These are phyloP conservation scores for Poeciliopsis prolifica DNA, from an alignment of 2,113 vertebrate genomes.

Conservation along the genomic window DNA sequence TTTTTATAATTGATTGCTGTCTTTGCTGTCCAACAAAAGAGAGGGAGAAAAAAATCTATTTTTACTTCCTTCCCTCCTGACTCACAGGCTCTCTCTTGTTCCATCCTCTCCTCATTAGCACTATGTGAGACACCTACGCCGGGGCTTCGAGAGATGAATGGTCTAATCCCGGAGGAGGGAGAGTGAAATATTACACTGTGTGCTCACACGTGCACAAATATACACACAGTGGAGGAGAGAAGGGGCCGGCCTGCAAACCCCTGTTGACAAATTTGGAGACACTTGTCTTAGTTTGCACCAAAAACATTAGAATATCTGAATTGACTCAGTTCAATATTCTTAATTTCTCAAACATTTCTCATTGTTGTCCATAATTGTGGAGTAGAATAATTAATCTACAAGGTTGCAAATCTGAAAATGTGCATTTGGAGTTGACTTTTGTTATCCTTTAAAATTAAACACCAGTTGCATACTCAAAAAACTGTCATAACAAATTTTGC, in stretches of 20 bases:
- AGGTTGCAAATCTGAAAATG: too few relatives aligned
- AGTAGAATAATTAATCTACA: too few relatives aligned
- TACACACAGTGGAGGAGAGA: not conserved
- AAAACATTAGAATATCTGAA: not conserved
- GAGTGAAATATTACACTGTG: slow-evolving; percentile 62
- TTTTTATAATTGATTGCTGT: slow-evolving; percentile 52
- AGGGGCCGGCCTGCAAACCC: not conserved
- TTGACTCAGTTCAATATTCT: too few relatives aligned
- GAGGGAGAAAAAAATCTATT: slow-evolving; percentile 58
- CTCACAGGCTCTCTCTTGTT: slow-evolving; percentile 39
- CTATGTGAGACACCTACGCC: slow-evolving; percentile 69
- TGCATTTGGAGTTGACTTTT: too few relatives aligned
- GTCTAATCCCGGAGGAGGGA: slow-evolving; percentile 59
- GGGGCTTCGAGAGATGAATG: slow-evolving; percentile 66
- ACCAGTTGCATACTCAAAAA: too few relatives aligned
- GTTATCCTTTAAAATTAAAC: too few relatives aligned
- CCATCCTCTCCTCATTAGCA: slow-evolving; percentile 69
- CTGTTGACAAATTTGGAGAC: not conserved
- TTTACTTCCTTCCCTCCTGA: slow-evolving; percentile 48
- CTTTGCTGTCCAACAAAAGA: slow-evolving; percentile 12
- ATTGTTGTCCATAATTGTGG: not conserved
- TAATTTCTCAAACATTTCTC: not conserved
- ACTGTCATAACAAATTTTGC: too few relatives aligned
- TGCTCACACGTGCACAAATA: slow-evolving; percentile 31
- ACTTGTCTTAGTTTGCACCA: not conserved